Conservation (phyloP, 2,113 vertebrate species). For the Vulpes vulpes region DNA sequence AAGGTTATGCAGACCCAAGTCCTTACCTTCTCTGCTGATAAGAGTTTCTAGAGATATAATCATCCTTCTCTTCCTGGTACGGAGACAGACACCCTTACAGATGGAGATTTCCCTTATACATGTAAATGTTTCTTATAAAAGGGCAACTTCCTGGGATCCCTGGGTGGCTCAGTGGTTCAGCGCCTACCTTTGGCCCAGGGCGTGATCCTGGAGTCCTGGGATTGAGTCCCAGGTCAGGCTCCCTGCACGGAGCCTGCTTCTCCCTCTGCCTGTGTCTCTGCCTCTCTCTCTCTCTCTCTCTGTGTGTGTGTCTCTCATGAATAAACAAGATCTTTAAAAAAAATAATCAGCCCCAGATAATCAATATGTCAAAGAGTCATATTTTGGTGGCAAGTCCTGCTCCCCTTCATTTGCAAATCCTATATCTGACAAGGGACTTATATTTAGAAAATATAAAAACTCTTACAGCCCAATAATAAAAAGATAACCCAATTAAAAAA, state of each 20-base stretch:
- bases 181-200: neutral
- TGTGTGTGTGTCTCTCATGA: neutral
- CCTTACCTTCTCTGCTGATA: neutral
- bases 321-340: neutral
- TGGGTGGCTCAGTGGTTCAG: neutral
- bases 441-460: neutral
- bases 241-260: neutral
- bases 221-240: rapidly evolving
- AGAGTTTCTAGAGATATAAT: neutral
- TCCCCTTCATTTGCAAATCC: neutral
- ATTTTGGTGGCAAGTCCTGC: neutral
- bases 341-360: neutral
- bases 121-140: neutral
- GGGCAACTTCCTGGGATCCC: neutral
- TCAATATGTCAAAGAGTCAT: neutral
- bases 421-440: neutral
- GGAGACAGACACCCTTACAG: neutral
- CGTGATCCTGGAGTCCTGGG: neutral
- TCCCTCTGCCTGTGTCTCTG: neutral
- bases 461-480: neutral
- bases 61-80: neutral
- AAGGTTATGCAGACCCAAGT: neutral
- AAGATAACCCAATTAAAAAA: slow-evolving; percentile 1
- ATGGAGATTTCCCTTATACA: neutral
- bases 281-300: neutral